These are phyloP conservation scores for Leguminivora glycinivorella DNA, from an alignment of 1,140 invertebrate species.

Conservation along the genomic window DNA sequence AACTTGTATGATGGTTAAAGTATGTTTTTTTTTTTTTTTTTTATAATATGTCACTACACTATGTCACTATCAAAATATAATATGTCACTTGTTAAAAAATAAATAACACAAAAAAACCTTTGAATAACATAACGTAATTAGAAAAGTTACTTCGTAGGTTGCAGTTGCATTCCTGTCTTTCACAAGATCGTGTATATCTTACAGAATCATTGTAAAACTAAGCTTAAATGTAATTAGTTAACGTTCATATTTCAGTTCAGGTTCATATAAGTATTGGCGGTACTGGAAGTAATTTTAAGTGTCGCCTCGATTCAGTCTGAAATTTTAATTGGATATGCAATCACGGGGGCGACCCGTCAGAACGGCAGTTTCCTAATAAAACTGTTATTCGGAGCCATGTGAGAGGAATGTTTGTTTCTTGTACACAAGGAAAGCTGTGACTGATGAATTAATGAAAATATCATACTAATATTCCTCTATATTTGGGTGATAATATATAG, in stretches of 20 bases:
- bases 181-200: not conserved
- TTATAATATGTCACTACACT: too few species aligned
- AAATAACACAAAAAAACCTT: not conserved
- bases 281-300: constrained; percentile 39
- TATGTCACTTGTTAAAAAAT: not conserved
- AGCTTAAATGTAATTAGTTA: not conserved
- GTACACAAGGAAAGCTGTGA: not conserved
- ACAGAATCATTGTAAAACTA: not conserved
- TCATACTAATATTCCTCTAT: not conserved
- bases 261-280: not conserved
- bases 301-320: constrained; percentile 41
- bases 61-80: too few species aligned
- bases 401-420: not conserved
- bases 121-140: constrained; percentile 41
- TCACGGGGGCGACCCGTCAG: constrained; percentile 29
- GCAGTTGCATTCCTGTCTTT: constrained; percentile 29
- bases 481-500: too few species aligned
- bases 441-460: not conserved
- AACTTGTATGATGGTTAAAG: too few species aligned
- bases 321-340: constrained; percentile 59
- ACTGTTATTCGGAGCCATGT: not conserved
- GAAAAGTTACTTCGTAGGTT: constrained; percentile 47
- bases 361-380: constrained; percentile 4
- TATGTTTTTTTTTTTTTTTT: too few species aligned
- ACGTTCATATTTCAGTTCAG: not conserved